A percentile compares a stretch with the other conserved stretches of the same genome.
Evolutionary conservation across 2,888 invertebrate species (phyloP).

Genomic region (Acronicta psi): DNA sequence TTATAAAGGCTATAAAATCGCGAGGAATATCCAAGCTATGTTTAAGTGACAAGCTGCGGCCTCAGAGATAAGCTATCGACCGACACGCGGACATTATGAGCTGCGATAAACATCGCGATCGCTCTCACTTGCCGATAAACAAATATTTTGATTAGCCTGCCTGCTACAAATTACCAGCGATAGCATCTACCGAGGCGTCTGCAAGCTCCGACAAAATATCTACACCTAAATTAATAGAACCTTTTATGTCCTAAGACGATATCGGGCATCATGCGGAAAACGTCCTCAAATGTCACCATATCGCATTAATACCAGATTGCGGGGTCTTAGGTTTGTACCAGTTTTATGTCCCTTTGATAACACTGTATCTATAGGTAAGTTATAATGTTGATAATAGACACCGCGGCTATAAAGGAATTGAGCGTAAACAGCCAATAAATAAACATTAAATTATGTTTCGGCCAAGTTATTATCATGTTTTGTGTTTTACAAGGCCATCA

Average conservation of each 20-base stretch:
- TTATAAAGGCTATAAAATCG: slow-evolving; percentile 49
- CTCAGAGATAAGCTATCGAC: slow-evolving; percentile 73
- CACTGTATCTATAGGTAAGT: slow-evolving; percentile 74
- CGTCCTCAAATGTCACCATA: slow-evolving; percentile 66
- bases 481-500: slow-evolving; percentile 66
- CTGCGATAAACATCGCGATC: slow-evolving; percentile 75
- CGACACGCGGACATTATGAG: slow-evolving; percentile 73
- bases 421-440: slow-evolving; percentile 68
- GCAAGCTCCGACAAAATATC: slow-evolving; percentile 47
- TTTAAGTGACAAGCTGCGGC: slow-evolving; percentile 60
- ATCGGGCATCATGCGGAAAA: slow-evolving; percentile 62
- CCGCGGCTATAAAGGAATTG: slow-evolving; percentile 68
- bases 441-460: slow-evolving; percentile 67
- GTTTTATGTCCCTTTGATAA: slow-evolving; percentile 81
- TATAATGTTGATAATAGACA: slow-evolving; percentile 82
- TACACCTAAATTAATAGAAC: slow-evolving; percentile 61
- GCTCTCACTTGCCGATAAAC: slow-evolving; percentile 68
- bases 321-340: slow-evolving; percentile 74
- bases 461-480: slow-evolving; percentile 66
- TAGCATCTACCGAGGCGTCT: slow-evolving; percentile 65
- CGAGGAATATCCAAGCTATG: slow-evolving; percentile 55
- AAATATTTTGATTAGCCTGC: slow-evolving; percentile 82
- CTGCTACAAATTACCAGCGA: slow-evolving; percentile 78
- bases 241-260: slow-evolving; percentile 56
- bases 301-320: slow-evolving; percentile 69